Evolutionary conservation across 2,888 invertebrate genomes (phyloP).

Genomic region (Pyrgus malvae): DNA sequence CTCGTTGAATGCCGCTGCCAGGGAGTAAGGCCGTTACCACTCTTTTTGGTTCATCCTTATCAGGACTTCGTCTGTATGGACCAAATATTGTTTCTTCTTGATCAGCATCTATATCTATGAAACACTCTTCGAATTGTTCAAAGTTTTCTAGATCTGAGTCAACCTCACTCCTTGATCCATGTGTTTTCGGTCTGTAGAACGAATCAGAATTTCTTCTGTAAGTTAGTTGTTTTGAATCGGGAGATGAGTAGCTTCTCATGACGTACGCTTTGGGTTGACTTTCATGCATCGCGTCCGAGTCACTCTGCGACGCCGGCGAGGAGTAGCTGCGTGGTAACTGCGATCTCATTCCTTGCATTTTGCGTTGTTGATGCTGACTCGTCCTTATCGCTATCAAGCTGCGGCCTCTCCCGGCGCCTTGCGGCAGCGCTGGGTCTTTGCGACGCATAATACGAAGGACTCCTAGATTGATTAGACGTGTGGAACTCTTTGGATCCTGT

Average conservation of each 20-base stretch:
- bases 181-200: slow-evolving; percentile 58
- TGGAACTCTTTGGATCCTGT: slow-evolving; percentile 47
- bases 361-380: slow-evolving; percentile 64
- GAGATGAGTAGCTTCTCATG: slow-evolving; percentile 67
- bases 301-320: slow-evolving; percentile 60
- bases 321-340: slow-evolving; percentile 70
- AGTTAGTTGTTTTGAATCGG: slow-evolving; percentile 61
- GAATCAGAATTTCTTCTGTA: slow-evolving; percentile 63
- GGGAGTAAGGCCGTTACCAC: slow-evolving; percentile 66
- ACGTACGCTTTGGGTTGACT: slow-evolving; percentile 53
- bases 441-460: slow-evolving; percentile 54
- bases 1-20: slow-evolving; percentile 70
- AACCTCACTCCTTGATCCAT: slow-evolving; percentile 64
- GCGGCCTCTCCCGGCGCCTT: slow-evolving; percentile 53
- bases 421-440: slow-evolving; percentile 54
- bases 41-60: slow-evolving; percentile 61
- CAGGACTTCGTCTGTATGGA: slow-evolving; percentile 56
- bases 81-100: slow-evolving; percentile 55
- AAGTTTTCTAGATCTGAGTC: slow-evolving; percentile 72
- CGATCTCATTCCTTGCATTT: slow-evolving; percentile 53
- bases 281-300: slow-evolving; percentile 44
- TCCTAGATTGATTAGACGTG: slow-evolving; percentile 47
- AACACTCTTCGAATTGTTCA: slow-evolving; percentile 68
- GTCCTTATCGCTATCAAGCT: slow-evolving; percentile 67
- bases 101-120: slow-evolving; percentile 72